Evolutionary conservation across 2,888 invertebrate species (phyloP).

Genomic region (Ctena decussata): DNA sequence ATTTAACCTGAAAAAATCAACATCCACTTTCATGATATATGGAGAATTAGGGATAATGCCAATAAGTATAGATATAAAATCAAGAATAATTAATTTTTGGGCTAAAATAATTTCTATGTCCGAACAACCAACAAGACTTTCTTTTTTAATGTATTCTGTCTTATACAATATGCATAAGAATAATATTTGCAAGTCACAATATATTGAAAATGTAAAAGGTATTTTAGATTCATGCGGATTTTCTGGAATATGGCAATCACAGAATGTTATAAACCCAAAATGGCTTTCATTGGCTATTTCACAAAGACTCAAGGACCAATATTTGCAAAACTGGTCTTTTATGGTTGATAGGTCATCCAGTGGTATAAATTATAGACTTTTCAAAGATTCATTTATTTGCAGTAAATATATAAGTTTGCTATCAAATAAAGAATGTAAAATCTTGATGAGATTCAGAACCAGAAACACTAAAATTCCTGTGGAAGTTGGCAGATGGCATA

Average conservation of each 20-base stretch:
- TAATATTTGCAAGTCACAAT: not conserved
- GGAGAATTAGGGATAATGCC: not conserved
- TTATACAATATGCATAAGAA: not conserved
- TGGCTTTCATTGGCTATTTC: not conserved
- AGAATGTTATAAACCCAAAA: not conserved
- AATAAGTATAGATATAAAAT: not conserved
- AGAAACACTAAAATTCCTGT: slow-evolving; percentile 7
- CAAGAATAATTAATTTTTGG: not conserved
- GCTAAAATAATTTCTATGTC: not conserved
- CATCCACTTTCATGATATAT: not conserved
- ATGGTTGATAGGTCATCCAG: not conserved
- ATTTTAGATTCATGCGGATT: not conserved
- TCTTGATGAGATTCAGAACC: slow-evolving; percentile 10
- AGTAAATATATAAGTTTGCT: not conserved
- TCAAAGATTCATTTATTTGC: not conserved
- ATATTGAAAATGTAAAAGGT: not conserved
- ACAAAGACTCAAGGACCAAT: slow-evolving; percentile 15
- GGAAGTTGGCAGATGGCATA: slow-evolving; percentile 8
- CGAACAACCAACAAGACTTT: not conserved
- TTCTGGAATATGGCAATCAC: slow-evolving; percentile 2
- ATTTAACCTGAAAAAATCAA: not conserved
- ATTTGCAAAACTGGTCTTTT: not conserved
- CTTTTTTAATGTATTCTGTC: not conserved
- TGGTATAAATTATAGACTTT: slow-evolving; percentile 5
- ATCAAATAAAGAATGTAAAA: not conserved